Base-by-base conservation (phyloP, 2,113 vertebrate genomes). In the Brachyhypopomus occidentalis region DNA sequence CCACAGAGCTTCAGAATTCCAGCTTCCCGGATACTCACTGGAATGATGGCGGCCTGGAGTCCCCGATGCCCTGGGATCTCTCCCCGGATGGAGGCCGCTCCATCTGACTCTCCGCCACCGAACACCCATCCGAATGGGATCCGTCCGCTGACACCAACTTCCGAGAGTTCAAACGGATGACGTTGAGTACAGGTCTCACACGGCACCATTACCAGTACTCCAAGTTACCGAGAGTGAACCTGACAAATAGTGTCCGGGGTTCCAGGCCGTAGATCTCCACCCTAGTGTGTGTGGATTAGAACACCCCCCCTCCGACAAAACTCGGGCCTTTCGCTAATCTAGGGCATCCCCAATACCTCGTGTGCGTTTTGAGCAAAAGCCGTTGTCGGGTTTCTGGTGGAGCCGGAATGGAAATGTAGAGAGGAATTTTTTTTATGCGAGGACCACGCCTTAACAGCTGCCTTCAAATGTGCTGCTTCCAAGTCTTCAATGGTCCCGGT, bases 121-220 rank as follows among this genome's bases (percentile, higher is more conserved):
- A 96, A 0, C 96, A 95, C 55, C 95, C 93, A 8, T 98, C 97
- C 20, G 96, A 96, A 87, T 98, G 95, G 0, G 94, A 94, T 3
- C 97, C 96, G 56, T 99, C 97, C 8, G 96, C 96, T 1, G 97
- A 98, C 77, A 99, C 97, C 92, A 99, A 89, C 97, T 99, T 87
- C 80, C 45, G 14, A 62, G 80, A 88, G 20, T 84, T 88, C 0
- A 20, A 85, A 71, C 2, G 87, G 63, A 66, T 80, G 82, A 14
- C 45, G 14, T 52, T 8, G 45, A 52, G 9, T 52, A 52, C 9
- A 14, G 45, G 45, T 52, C 12, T 52, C 81, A 73, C 78, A 85
- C 14, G 20, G 60, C 12, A 14, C 45, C 1, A 14, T 3, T 52
- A 52, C 12, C 9, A 52, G 45, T 8, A 14, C 45, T 52, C 45